Evolutionary conservation across 2,797 vertebrate genomes (phyloP), one percentile per base, ranked within the genome.

Genomic region (Lutjanus argentimaculatus): DNA sequence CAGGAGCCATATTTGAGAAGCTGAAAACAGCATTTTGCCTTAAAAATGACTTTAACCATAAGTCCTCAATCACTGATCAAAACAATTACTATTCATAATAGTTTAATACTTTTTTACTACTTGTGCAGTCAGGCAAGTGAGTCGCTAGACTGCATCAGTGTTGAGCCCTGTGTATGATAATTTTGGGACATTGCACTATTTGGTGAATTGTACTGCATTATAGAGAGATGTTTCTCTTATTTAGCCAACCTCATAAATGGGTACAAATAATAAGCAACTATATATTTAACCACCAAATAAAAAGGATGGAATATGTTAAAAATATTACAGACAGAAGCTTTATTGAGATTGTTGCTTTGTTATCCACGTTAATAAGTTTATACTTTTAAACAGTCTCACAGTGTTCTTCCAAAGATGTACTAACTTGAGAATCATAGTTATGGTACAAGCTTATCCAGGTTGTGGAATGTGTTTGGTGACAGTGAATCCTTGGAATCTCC

Each of bases 381-480:
- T 14, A 21, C 15, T 45, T 52, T 48, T 3, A 52, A 36, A 61
- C 21, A 62, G 1, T 46, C 5, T 51, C 12, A 3, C 36, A 19
- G 2, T n/a, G 11, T 48, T 62, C 10, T 13, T 52, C 10, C 5
- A 52, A 84, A 21, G 17, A 57, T 3, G 2, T 17, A 69, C 40
- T 21, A 21, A 52, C 63, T 0, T 46, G 22, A 66, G 7, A 51
- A 16, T 15, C 14, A 55, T 7, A 36, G 7, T 46, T 40, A 25
- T 7, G 11, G 8, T 55, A 61, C 4, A 36, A 21, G 11, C 6
- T 30, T 30, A 58, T 49, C 2, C 7, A 19, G 57, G 45, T 16
- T 57, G 19, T n/a, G 59, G 5, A 72, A 75, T 55, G 42, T 16
- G 10, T 13, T n/a, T 45, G 56, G 67, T 57, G 82, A 80, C 30